Evolutionary conservation across 2,888 invertebrate species (phyloP).

Genomic region (Linyphia triangularis): DNA sequence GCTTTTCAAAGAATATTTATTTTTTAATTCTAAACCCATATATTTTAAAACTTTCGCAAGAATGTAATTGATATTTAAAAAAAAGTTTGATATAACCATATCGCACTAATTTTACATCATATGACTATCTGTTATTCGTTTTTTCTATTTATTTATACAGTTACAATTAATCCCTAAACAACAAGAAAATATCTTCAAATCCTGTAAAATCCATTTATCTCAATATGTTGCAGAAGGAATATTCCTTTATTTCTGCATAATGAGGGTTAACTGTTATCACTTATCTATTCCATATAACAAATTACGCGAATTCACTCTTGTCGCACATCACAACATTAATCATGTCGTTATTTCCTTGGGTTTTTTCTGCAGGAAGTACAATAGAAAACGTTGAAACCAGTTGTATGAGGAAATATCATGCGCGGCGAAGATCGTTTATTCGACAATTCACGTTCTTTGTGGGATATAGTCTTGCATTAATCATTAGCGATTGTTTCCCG

Average conservation of each 20-base stretch:
- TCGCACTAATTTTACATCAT: too few relatives aligned
- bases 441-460: too few relatives aligned
- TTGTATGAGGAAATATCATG: too few relatives aligned
- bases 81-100: too few relatives aligned
- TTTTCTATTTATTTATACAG: background rate
- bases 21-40: too few relatives aligned
- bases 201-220: background rate
- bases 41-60: too few relatives aligned
- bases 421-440: too few relatives aligned
- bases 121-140: too few relatives aligned
- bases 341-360: background rate
- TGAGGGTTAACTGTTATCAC: background rate
- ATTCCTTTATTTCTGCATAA: constrained; percentile 7
- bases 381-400: background rate
- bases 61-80: too few relatives aligned
- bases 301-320: background rate
- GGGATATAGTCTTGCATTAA: too few relatives aligned
- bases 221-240: background rate
- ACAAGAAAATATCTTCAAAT: background rate
- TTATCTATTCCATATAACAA: background rate
- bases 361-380: background rate
- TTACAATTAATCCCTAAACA: background rate
- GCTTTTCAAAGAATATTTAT: too few relatives aligned
- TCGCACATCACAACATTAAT: background rate
- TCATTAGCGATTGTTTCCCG: too few relatives aligned